phyloP scores from a whole-genome alignment of 2,888 invertebrate genomes.

The Aphidoletes aphidimyza region DNA sequence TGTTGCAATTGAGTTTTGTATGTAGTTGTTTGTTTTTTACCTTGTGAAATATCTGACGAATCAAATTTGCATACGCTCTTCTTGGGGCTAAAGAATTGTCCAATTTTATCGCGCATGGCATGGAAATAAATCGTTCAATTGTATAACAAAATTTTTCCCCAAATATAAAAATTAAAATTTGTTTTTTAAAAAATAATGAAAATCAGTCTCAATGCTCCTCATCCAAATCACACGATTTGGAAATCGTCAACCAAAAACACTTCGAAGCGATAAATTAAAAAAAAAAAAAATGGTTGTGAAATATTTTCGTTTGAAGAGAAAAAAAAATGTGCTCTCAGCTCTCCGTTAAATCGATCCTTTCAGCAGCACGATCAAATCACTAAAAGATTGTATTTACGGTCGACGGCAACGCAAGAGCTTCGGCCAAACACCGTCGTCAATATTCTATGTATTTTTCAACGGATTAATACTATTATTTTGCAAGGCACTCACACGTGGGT shows the following conservation, averaged over 20 bases:
- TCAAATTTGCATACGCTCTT: constrained; percentile 66
- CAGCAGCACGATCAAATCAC: constrained; percentile 16
- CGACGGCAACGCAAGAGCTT: not conserved
- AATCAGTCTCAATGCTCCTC: constrained; percentile 21
- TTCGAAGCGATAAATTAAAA: not conserved
- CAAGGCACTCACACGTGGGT: not conserved
- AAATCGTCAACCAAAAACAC: constrained; percentile 10
- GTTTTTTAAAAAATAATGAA: not conserved
- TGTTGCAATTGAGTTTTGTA: not conserved
- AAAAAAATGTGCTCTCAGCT: not conserved
- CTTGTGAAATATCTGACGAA: constrained; percentile 64
- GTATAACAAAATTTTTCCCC: not conserved
- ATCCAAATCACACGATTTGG: not conserved
- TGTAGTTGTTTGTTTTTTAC: constrained; percentile 57
- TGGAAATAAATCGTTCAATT: constrained; percentile 58
- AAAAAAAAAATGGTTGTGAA: not conserved
- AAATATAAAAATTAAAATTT: not conserved
- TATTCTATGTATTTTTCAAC: not conserved
- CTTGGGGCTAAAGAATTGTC: constrained; percentile 67
- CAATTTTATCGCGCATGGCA: constrained; percentile 68
- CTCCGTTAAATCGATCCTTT: not conserved
- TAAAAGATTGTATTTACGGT: constrained; percentile 13
- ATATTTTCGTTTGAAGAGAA: not conserved
- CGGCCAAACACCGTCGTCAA: not conserved
- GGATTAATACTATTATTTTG: not conserved